These are phyloP conservation scores for Scolopax bukidnonensis DNA, from an alignment of 2,797 vertebrate species.

Conservation along the genomic window DNA sequence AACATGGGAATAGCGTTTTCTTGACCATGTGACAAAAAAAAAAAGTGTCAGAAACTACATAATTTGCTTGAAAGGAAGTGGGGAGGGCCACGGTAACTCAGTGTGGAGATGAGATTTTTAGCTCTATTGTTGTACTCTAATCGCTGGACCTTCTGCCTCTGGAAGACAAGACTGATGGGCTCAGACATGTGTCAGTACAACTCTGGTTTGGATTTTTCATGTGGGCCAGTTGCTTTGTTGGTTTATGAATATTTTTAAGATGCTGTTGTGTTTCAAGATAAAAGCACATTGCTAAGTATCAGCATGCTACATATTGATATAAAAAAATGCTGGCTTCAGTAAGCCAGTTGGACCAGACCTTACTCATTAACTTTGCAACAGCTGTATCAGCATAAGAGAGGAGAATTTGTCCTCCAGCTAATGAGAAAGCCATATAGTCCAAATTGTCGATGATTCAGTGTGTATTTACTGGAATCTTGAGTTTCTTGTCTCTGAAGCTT, in stretches of 20 bases:
- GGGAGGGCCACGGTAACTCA: neutral
- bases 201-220: neutral
- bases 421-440: neutral
- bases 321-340: neutral
- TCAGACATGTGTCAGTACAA: neutral
- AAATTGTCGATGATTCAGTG: neutral
- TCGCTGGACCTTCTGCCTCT: neutral
- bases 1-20: neutral
- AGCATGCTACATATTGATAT: neutral
- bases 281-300: neutral
- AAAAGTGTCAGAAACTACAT: neutral
- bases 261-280: neutral
- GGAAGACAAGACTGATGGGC: neutral
- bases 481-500: slow-evolving; percentile 3
- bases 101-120: neutral
- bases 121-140: neutral
- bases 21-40: neutral
- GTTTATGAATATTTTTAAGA: neutral
- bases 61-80: neutral
- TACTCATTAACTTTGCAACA: slow-evolving; percentile 22
- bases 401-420: slow-evolving; percentile 29
- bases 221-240: neutral
- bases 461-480: neutral
- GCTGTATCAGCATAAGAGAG: neutral
- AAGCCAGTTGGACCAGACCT: neutral